These are phyloP conservation scores for Sphenopsis melanotis DNA, from an alignment of 2,797 vertebrate genomes.

Conservation along the genomic window DNA sequence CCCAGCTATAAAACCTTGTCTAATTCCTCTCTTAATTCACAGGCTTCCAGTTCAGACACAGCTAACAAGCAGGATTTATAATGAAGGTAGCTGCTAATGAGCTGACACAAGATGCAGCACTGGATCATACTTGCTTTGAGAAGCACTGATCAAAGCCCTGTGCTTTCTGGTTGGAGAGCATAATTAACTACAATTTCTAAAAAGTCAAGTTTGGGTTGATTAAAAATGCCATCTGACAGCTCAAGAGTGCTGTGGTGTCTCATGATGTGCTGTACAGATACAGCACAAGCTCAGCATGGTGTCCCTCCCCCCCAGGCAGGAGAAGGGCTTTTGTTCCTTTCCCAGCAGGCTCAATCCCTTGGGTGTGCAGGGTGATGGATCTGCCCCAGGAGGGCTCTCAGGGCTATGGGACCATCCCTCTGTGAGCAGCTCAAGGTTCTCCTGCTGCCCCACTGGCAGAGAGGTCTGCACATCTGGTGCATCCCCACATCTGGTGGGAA, in stretches of 20 bases:
- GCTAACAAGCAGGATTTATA: background rate
- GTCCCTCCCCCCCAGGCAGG: background rate
- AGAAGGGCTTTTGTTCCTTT: background rate
- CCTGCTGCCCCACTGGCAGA: rapidly evolving
- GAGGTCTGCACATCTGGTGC: background rate
- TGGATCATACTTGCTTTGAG: background rate
- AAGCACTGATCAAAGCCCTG: background rate
- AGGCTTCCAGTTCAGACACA: background rate
- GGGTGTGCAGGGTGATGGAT: background rate
- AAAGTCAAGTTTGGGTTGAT: background rate
- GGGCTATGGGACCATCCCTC: background rate
- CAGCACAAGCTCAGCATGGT: background rate
- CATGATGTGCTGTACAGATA: background rate
- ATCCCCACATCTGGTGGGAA: background rate
- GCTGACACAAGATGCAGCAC: background rate
- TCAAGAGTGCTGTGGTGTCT: background rate
- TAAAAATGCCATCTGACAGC: background rate
- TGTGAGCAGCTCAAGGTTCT: background rate
- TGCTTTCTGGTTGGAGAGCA: background rate
- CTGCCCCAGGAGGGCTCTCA: background rate
- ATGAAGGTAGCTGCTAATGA: background rate
- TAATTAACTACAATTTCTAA: background rate
- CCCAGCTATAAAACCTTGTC: background rate
- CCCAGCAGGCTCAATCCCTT: background rate
- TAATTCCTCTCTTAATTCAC: background rate